These are phyloP conservation scores for Neocrepidodera transversa DNA, from an alignment of 2,888 invertebrate species.

Conservation along the genomic window DNA sequence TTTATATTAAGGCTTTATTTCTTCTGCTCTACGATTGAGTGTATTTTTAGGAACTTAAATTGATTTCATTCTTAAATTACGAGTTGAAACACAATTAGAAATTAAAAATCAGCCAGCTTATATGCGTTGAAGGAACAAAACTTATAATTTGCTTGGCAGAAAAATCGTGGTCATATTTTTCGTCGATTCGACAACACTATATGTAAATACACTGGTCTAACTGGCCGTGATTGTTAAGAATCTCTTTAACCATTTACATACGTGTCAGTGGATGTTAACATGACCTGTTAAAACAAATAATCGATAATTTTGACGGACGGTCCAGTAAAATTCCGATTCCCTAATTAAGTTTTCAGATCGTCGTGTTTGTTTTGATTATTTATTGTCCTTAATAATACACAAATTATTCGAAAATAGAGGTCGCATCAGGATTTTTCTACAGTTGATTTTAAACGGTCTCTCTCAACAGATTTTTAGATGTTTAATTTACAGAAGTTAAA, in stretches of 20 bases:
- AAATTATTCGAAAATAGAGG: constrained; percentile 19
- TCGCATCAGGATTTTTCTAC: constrained; percentile 4
- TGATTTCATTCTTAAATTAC: no score
- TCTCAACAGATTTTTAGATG: no score
- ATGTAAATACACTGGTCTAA: constrained; percentile 20
- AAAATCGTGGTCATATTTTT: no score
- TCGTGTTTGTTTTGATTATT: constrained; percentile 13
- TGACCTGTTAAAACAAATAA: constrained; percentile 18
- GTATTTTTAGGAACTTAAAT: no score
- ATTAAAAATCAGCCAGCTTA: no score
- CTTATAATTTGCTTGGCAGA: no score
- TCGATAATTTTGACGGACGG: constrained; percentile 14
- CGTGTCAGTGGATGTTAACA: constrained; percentile 24
- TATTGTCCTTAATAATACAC: constrained; percentile 24
- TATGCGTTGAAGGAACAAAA: no score
- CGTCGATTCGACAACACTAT: no score
- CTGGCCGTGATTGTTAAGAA: constrained; percentile 19
- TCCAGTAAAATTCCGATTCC: constrained; percentile 16
- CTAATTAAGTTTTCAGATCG: constrained; percentile 17
- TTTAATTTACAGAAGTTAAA: constrained; percentile 9
- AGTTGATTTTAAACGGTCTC: no score
- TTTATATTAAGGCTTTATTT: no score
- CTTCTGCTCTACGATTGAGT: no score
- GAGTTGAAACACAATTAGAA: no score
- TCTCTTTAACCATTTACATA: constrained; percentile 23